phyloP scores from a whole-genome alignment of 92 coral and sea anemone genomes.

The Epizoanthus fatuus region DNA sequence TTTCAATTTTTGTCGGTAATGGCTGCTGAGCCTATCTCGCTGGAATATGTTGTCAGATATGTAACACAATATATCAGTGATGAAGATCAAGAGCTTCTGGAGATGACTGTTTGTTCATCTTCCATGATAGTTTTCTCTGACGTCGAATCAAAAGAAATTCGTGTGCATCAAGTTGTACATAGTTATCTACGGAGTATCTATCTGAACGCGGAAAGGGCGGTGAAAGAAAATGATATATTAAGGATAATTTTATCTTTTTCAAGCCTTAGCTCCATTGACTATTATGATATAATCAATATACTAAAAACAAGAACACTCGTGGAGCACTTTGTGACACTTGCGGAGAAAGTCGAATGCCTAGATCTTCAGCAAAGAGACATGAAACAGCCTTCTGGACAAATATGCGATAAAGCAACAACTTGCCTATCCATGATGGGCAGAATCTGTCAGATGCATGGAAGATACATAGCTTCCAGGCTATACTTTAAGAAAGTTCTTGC shows the following conservation, averaged over 20 bases:
- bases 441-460: not conserved
- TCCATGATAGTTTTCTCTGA: constrained; percentile 19
- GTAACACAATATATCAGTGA: not conserved
- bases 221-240: not conserved
- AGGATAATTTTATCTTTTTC: not conserved
- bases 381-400: not conserved
- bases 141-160: not conserved
- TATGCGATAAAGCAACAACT: not conserved
- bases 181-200: not conserved
- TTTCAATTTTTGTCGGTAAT: too few species aligned
- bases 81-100: constrained; percentile 7
- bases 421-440: not conserved
- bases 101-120: not conserved
- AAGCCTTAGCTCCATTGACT: not conserved
- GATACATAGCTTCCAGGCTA: not conserved
- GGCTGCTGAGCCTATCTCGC: too few species aligned
- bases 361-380: not conserved
- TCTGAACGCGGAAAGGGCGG: too few species aligned
- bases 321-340: not conserved
- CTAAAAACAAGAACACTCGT: not conserved
- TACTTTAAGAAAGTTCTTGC: not conserved
- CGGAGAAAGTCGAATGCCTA: not conserved
- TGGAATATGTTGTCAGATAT: too few species aligned
- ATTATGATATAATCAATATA: not conserved
- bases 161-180: not conserved